phyloP scores from a whole-genome alignment of 2,888 invertebrate genomes.

The Celastrina argiolus region DNA sequence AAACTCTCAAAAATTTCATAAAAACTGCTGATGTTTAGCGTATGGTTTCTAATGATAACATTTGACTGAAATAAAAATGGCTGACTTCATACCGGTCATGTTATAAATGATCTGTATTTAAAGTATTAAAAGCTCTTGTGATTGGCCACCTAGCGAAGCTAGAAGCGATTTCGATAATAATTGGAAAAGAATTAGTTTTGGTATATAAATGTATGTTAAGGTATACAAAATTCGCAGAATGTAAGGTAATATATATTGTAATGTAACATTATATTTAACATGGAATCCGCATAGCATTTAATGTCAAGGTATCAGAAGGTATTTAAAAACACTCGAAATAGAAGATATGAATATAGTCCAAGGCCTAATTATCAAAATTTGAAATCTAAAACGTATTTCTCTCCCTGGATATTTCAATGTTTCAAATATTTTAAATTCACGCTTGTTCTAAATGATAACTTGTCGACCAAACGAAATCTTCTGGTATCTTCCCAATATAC shows the following conservation, averaged over 20 bases:
- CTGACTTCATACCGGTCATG: not conserved
- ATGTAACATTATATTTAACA: not conserved
- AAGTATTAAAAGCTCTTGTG: slow-evolving; percentile 16
- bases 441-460: not conserved
- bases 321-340: not conserved
- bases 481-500: slow-evolving; percentile 15
- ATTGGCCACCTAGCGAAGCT: slow-evolving; percentile 20
- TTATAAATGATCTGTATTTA: not conserved
- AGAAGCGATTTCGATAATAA: slow-evolving; percentile 22
- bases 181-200: slow-evolving; percentile 14
- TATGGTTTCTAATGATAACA: too few species aligned
- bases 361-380: not conserved
- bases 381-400: not conserved
- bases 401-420: not conserved
- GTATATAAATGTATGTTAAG: slow-evolving; percentile 13
- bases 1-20: too few species aligned
- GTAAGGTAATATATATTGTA: not conserved
- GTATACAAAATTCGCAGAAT: not conserved
- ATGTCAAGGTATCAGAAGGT: not conserved
- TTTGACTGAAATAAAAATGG: too few species aligned
- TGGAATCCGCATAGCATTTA: not conserved
- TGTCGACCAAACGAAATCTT: not conserved
- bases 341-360: not conserved
- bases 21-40: too few species aligned
- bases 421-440: not conserved